A percentile compares a stretch with the other conserved stretches of the same genome.
Conservation (phyloP, 2,113 vertebrate species). For the Suricata suricatta region DNA sequence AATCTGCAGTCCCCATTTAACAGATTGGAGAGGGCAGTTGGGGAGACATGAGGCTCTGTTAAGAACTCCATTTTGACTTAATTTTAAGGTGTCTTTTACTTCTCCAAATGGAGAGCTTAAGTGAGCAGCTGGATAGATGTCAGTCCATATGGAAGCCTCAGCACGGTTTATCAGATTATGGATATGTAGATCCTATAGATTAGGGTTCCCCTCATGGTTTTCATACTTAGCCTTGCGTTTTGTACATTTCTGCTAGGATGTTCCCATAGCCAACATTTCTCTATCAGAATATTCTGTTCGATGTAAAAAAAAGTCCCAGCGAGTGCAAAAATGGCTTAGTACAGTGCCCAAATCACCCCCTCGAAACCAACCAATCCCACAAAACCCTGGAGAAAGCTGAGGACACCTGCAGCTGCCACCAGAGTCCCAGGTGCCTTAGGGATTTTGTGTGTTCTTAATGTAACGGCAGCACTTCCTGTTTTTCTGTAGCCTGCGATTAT, state of each 20-base stretch:
- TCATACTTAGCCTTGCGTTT: neutral
- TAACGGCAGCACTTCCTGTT: neutral
- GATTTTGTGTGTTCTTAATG: neutral
- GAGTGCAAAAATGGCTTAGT: neutral
- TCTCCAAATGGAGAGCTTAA: neutral
- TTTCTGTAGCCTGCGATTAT: neutral
- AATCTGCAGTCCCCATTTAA: rapidly evolving
- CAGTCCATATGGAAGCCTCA: rapidly evolving
- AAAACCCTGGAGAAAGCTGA: neutral
- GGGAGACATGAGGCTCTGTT: neutral
- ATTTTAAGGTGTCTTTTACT: neutral
- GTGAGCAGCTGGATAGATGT: neutral
- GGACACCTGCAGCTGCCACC: neutral
- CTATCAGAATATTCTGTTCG: neutral
- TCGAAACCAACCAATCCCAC: neutral
- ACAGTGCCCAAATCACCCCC: neutral
- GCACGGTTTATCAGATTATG: neutral
- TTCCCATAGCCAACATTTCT: neutral
- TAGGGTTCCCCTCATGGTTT: rapidly evolving
- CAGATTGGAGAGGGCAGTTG: rapidly evolving
- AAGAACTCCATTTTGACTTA: neutral
- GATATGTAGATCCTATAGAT: rapidly evolving
- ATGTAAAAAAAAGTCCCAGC: neutral
- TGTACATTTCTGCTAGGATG: neutral
- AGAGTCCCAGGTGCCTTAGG: neutral